Conservation (phyloP, 2,888 invertebrate genomes). For the Dioctria linearis region DNA sequence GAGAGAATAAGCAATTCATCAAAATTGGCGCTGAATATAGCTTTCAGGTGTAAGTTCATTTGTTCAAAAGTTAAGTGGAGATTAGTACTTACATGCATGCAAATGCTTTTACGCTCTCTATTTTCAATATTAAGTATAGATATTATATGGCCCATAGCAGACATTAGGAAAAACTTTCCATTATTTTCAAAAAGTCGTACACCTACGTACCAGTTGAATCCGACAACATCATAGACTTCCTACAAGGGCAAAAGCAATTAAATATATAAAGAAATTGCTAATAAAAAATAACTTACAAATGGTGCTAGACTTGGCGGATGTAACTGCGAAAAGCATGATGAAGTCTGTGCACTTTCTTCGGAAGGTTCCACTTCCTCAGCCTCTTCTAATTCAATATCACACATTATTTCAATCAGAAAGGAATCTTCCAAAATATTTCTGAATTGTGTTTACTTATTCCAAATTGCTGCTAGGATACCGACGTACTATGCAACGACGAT, state of each 20-base stretch:
- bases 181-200: neutral
- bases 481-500: no score
- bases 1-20: no score
- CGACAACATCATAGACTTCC: conserved; percentile 8
- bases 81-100: conserved; percentile 9
- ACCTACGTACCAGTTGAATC: neutral
- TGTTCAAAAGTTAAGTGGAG: no score
- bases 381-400: no score
- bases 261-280: neutral
- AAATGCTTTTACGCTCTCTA: neutral
- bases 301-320: neutral
- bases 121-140: neutral
- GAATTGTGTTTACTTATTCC: no score
- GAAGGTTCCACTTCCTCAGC: no score
- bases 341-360: no score
- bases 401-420: no score
- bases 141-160: conserved; percentile 13
- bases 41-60: no score
- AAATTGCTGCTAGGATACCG: no score
- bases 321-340: neutral
- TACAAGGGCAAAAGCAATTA: conserved; percentile 5
- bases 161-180: neutral
- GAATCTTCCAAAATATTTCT: no score
- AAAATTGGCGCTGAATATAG: no score
- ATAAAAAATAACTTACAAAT: conserved; percentile 19